phyloP scores from a whole-genome alignment of 2,797 vertebrate species.

The Mus caroli region DNA sequence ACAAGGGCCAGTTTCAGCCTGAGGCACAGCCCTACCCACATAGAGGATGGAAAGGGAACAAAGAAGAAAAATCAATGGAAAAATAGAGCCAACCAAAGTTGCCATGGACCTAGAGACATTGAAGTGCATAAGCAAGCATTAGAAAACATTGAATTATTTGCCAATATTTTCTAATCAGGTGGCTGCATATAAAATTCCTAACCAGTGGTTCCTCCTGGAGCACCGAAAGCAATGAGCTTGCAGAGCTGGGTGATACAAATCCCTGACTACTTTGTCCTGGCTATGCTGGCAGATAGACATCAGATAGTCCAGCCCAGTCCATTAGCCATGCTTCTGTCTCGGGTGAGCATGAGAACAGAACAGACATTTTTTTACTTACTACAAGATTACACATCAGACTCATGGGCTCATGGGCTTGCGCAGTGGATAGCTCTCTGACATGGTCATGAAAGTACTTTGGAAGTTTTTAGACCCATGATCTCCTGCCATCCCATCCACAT shows the following conservation, averaged over 20 bases:
- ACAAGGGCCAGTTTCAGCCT: neutral
- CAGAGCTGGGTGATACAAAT: accelerated
- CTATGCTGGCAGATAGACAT: neutral
- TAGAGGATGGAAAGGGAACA: neutral
- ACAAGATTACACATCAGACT: neutral
- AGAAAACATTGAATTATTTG: neutral
- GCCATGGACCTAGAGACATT: neutral
- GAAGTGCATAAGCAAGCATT: neutral
- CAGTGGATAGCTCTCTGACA: neutral
- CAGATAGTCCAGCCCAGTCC: accelerated
- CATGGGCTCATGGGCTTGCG: neutral
- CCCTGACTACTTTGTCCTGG: neutral
- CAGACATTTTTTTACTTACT: neutral
- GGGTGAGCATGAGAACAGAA: neutral
- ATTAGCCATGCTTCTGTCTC: neutral
- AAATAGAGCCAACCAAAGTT: neutral
- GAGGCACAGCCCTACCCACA: neutral
- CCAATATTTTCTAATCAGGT: neutral
- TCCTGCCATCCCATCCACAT: no score
- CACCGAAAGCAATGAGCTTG: accelerated
- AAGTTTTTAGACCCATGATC: neutral
- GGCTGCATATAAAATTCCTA: neutral
- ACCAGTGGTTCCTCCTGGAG: neutral
- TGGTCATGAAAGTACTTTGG: accelerated
- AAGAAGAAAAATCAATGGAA: neutral